Percentiles rank a stretch among this genome's conserved stretches.
phyloP scores from a whole-genome alignment of 2,113 vertebrate genomes.

The Tragelaphus strepsiceros region DNA sequence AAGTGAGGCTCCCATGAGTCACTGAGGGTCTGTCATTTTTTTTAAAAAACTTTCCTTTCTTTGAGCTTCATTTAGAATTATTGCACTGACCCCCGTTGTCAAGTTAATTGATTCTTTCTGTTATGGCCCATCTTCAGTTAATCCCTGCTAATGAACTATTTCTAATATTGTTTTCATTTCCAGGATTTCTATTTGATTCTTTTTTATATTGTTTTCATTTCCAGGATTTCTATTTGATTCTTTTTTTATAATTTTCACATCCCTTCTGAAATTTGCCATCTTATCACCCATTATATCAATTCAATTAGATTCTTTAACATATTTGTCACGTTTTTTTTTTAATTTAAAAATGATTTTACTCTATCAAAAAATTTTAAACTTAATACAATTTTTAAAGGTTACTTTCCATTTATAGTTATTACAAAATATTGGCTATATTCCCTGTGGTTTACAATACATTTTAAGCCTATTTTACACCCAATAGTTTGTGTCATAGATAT shows the following conservation, averaged over 20 bases:
- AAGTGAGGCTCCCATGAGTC: not conserved
- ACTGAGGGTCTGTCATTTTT: not conserved
- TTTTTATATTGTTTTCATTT: not conserved
- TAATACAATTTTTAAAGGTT: not conserved
- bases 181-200: not conserved
- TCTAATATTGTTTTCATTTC: not conserved
- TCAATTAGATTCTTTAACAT: not conserved
- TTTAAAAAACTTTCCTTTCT: not conserved
- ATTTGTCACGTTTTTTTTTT: fast-evolving
- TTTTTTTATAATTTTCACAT: not conserved
- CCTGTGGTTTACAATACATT: not conserved
- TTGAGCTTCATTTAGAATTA: not conserved
- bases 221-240: not conserved
- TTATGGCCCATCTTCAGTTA: not conserved
- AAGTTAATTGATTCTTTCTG: not conserved
- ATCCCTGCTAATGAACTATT: not conserved
- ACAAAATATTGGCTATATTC: not conserved
- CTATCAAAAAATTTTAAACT: not conserved
- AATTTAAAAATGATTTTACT: not conserved
- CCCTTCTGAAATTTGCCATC: not conserved
- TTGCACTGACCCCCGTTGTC: not conserved
- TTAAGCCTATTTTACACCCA: not conserved
- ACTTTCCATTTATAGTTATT: not conserved
- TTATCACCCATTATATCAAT: not conserved
- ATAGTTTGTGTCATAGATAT: not conserved